Percentiles rank a stretch among this genome's conserved stretches.
phyloP scores from a whole-genome alignment of 2,888 invertebrate species.

The Apomyelois bistriatella region DNA sequence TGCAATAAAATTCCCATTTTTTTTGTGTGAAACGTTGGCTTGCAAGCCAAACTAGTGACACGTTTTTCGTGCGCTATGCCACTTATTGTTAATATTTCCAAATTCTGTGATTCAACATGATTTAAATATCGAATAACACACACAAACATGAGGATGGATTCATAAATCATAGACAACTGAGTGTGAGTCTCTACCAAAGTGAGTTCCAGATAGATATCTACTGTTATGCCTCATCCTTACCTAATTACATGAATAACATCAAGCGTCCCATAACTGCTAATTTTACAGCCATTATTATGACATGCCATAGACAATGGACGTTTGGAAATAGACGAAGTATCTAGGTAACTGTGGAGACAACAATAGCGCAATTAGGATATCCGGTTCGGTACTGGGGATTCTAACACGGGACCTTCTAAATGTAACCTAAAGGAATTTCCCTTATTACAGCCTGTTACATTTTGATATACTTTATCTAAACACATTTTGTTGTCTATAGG shows the following conservation, averaged over 20 bases:
- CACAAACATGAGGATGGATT: too few species aligned
- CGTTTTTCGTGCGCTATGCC: too few species aligned
- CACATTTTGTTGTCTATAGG: too few species aligned
- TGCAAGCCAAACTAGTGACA: too few species aligned
- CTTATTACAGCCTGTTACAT: neutral
- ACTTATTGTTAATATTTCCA: too few species aligned
- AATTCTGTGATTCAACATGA: too few species aligned
- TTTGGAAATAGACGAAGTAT: slow-evolving; percentile 3
- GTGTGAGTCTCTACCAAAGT: too few species aligned
- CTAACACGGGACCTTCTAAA: neutral
- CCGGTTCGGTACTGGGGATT: slow-evolving; percentile 3
- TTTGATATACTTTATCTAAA: too few species aligned
- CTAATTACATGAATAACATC: neutral
- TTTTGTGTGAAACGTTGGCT: too few species aligned
- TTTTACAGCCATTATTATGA: neutral
- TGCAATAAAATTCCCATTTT: too few species aligned
- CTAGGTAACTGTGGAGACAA: neutral
- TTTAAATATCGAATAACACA: too few species aligned
- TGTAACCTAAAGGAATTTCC: neutral
- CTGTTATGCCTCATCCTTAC: neutral
- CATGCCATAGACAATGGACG: slow-evolving; percentile 9
- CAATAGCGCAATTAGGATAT: slow-evolving; percentile 12
- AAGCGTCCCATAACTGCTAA: neutral
- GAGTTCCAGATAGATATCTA: neutral
- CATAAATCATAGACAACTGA: too few species aligned